Evolutionary conservation across 2,113 vertebrate genomes (phyloP).

Genomic region (Etia nguti): DNA sequence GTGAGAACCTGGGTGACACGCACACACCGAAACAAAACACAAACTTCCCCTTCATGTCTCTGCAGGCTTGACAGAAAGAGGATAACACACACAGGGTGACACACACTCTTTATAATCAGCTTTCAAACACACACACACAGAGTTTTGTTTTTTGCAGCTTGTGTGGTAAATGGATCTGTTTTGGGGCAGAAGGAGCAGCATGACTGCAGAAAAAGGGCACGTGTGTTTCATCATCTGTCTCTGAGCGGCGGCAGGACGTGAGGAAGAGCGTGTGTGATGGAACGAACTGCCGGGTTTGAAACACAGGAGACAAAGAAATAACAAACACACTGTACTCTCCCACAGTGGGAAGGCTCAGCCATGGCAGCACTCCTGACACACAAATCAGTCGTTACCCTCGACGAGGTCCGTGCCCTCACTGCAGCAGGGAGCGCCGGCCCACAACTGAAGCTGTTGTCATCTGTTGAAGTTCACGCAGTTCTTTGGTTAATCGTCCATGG

Average conservation of each 20-base stretch:
- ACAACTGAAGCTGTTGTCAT: not conserved
- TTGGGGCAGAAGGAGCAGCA: not conserved
- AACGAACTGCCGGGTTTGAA: not conserved
- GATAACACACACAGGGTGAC: not conserved
- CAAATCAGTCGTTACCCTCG: not conserved
- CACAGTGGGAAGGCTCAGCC: not conserved
- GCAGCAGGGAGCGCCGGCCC: not conserved
- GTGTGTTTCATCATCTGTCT: not conserved
- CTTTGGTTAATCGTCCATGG: not conserved
- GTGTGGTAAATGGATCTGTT: constrained; percentile 11
- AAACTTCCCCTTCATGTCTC: not conserved
- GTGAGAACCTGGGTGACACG: not conserved
- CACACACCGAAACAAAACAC: not conserved
- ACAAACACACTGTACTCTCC: not conserved
- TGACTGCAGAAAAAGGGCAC: not conserved
- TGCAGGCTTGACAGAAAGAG: not conserved
- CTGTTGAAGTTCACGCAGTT: not conserved
- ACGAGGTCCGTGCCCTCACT: not conserved
- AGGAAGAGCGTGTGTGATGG: not conserved
- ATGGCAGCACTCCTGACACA: not conserved
- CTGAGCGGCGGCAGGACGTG: not conserved
- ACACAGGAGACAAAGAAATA: not conserved
- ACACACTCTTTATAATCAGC: not conserved
- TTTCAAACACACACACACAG: not conserved
- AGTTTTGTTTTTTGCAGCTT: not conserved